Evolutionary conservation across 2,113 vertebrate genomes (phyloP).

Genomic region (Brevimyrus niger): DNA sequence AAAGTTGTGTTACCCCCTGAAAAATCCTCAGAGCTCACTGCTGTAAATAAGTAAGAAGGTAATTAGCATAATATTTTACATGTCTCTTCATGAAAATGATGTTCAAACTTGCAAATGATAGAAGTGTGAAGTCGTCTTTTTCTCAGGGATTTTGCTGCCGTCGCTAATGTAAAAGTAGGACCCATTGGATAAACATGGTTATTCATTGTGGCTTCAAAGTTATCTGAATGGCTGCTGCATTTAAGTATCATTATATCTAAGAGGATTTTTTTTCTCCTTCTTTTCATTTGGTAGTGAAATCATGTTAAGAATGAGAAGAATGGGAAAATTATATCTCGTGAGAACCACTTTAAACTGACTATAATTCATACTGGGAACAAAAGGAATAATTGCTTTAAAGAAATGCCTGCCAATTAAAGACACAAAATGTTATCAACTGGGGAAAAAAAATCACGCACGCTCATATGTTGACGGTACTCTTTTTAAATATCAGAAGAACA

Average conservation of each 20-base stretch:
- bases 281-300: neutral
- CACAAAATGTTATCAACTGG: neutral
- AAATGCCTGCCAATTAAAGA: neutral
- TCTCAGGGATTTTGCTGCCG: constrained; percentile 10
- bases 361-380: neutral
- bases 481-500: neutral
- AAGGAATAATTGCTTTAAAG: neutral
- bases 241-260: neutral
- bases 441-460: neutral
- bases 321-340: neutral
- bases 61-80: neutral
- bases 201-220: constrained; percentile 10
- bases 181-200: constrained; percentile 1
- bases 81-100: neutral
- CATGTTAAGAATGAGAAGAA: neutral
- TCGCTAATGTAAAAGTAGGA: neutral
- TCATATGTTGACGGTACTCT: neutral
- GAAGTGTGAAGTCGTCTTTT: neutral
- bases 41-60: neutral
- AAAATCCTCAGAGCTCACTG: neutral
- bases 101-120: neutral
- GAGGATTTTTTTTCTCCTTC: neutral
- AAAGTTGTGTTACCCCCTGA: neutral
- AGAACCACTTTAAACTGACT: neutral
- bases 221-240: constrained; percentile 2